Conservation (phyloP, 2,113 vertebrate species). For the Saiga tatarica region DNA sequence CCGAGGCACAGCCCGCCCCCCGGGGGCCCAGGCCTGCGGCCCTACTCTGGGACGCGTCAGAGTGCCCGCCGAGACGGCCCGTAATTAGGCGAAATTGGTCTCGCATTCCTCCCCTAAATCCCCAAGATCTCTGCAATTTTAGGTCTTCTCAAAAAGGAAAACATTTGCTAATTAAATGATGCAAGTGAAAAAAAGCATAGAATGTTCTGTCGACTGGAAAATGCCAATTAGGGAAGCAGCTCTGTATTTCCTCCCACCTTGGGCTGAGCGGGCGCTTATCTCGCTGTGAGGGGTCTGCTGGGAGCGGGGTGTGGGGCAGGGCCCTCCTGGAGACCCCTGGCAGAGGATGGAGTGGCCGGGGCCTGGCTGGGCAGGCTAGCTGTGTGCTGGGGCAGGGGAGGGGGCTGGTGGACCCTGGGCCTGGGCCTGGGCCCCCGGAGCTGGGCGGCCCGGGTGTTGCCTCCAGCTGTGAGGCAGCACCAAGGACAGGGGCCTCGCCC, state of each 20-base stretch:
- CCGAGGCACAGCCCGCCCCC: constrained; percentile 11
- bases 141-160: constrained; percentile 46
- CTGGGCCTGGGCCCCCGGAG: neutral
- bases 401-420: neutral
- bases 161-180: constrained; percentile 43
- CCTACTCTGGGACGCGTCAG: constrained; percentile 58
- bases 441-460: rapidly evolving
- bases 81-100: constrained; percentile 60
- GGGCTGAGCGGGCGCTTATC: neutral
- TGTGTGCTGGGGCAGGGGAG: no score
- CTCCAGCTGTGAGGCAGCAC: neutral
- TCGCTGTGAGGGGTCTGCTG: neutral
- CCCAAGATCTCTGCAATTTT: constrained; percentile 54
- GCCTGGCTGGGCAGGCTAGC: neutral
- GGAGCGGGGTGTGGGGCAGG: neutral
- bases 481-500: neutral
- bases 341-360: neutral
- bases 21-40: constrained; percentile 34
- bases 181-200: neutral
- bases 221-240: neutral
- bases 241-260: neutral
- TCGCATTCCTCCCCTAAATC: constrained; percentile 54
- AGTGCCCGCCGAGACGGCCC: constrained; percentile 26
- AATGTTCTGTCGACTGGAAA: constrained; percentile 45
- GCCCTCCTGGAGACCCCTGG: neutral